Evolutionary conservation across 2,797 vertebrate genomes (phyloP).

Genomic region (Chrysocyon brachyurus): DNA sequence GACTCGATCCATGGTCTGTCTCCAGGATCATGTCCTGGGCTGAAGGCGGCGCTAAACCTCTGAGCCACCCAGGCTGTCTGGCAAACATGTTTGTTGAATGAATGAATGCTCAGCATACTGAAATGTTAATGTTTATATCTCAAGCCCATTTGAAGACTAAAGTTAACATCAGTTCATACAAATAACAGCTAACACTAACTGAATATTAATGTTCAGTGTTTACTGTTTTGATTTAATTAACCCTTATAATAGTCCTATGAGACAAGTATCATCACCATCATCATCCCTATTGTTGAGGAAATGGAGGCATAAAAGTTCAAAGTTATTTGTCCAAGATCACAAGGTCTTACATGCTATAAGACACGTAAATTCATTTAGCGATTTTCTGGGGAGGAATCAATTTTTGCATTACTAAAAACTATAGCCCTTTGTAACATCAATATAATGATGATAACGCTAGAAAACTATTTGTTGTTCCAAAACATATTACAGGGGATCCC

Average conservation of each 20-base stretch:
- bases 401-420: constrained; percentile 60
- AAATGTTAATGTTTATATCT: constrained; percentile 54
- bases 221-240: constrained; percentile 33
- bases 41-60: no score
- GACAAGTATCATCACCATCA: not conserved
- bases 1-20: no score
- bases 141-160: constrained; percentile 21
- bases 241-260: not conserved
- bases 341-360: not conserved
- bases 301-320: constrained; percentile 21
- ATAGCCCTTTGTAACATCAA: constrained; percentile 23
- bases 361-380: constrained; percentile 21
- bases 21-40: no score
- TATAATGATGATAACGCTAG: constrained; percentile 23
- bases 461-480: constrained; percentile 10
- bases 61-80: not conserved
- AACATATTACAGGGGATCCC: not conserved
- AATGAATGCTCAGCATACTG: constrained; percentile 7
- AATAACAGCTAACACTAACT: not conserved
- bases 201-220: not conserved
- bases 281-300: constrained; percentile 36
- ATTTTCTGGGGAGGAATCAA: not conserved
- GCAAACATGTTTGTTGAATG: constrained; percentile 31
- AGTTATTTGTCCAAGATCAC: not conserved
- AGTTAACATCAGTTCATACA: not conserved